These are phyloP conservation scores for Pseudorhiza aurosa DNA, from an alignment of 30 jellyfish, hydroid and myxozoan genomes.

Conservation along the genomic window DNA sequence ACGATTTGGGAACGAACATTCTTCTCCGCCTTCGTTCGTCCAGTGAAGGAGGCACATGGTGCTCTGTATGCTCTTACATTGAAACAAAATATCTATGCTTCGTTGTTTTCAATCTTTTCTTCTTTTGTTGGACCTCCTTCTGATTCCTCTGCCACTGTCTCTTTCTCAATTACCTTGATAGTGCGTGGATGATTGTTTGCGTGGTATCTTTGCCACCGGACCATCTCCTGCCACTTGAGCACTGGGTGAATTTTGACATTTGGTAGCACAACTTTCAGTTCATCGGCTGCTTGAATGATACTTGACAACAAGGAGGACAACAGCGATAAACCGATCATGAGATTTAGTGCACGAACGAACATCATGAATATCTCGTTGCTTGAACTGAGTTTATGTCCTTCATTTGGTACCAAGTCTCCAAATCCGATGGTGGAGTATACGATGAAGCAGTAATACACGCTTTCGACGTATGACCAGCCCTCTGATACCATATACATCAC, in stretches of 20 bases:
- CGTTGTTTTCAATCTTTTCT: too few species aligned
- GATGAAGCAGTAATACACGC: constrained; percentile 70
- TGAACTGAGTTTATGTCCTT: constrained; percentile 60
- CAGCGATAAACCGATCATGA: constrained; percentile 61
- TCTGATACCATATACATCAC: constrained; percentile 65
- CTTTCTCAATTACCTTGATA: constrained; percentile 26
- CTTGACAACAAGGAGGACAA: constrained; percentile 68
- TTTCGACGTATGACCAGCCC: constrained; percentile 60
- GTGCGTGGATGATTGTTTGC: neutral
- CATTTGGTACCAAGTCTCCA: constrained; percentile 82
- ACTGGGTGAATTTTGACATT: constrained; percentile 56
- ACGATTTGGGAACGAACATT: too few species aligned
- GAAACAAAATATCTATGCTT: too few species aligned
- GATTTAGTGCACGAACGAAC: constrained; percentile 67
- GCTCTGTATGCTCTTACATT: too few species aligned
- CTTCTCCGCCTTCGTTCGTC: too few species aligned
- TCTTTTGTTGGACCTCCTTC: too few species aligned
- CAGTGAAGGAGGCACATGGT: too few species aligned
- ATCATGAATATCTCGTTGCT: constrained; percentile 61
- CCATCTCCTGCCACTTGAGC: neutral
- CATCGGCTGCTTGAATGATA: constrained; percentile 74
- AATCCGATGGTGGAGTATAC: constrained; percentile 75
- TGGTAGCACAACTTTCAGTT: constrained; percentile 66
- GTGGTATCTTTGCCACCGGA: neutral
- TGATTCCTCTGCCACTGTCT: neutral